These are phyloP conservation scores for Pardosa pseudoannulata DNA, from an alignment of 2,888 invertebrate genomes.

Conservation along the genomic window DNA sequence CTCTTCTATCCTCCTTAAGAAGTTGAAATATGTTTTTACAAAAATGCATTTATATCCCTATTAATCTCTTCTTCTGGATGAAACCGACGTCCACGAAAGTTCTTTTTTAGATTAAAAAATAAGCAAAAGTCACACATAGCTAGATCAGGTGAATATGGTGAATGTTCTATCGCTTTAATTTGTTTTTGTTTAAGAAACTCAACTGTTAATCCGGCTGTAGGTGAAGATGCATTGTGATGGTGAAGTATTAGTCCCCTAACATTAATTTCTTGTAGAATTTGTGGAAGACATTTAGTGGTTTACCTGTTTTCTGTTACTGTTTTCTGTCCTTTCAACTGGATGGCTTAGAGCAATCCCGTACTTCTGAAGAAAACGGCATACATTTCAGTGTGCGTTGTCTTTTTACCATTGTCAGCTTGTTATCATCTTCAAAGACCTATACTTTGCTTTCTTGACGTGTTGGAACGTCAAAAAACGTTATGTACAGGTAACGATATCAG, in stretches of 20 bases:
- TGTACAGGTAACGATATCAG: no score
- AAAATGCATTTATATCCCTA: slow-evolving; percentile 12
- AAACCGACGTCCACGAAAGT: slow-evolving; percentile 14
- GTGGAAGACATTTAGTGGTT: slow-evolving; percentile 20
- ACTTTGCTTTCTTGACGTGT: neutral
- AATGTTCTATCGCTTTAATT: slow-evolving; percentile 13
- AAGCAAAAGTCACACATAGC: slow-evolving; percentile 22
- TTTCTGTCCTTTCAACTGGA: neutral
- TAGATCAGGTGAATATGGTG: slow-evolving; percentile 12
- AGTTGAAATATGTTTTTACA: no score
- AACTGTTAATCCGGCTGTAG: slow-evolving; percentile 19
- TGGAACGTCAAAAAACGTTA: slow-evolving; percentile 14
- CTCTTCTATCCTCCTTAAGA: no score
- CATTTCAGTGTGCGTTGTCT: slow-evolving; percentile 7
- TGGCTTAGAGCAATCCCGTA: slow-evolving; percentile 7
- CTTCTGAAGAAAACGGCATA: slow-evolving; percentile 36
- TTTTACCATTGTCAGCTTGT: neutral
- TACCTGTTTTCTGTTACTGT: slow-evolving; percentile 24
- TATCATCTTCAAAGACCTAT: slow-evolving; percentile 8
- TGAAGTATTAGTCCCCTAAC: slow-evolving; percentile 20
- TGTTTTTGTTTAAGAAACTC: slow-evolving; percentile 24
- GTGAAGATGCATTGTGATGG: slow-evolving; percentile 31
- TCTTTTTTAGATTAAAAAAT: neutral
- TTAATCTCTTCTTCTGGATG: slow-evolving; percentile 16
- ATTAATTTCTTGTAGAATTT: slow-evolving; percentile 14